phyloP scores from a whole-genome alignment of 1,140 invertebrate species.

The Sycobia sp. region DNA sequence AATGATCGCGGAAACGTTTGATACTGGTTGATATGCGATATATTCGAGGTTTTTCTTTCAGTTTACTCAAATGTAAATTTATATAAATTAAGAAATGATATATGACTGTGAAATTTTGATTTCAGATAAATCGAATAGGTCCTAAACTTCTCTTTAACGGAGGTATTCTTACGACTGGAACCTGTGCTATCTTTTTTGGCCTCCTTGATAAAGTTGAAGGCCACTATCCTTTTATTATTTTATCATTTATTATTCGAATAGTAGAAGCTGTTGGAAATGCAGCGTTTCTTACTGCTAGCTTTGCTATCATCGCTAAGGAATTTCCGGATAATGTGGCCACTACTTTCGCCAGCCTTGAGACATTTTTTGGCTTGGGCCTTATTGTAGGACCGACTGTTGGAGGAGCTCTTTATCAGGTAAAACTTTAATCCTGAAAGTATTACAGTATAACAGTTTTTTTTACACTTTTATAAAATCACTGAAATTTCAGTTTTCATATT shows the following conservation, averaged over 20 bases:
- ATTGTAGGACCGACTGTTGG: constrained; percentile 87
- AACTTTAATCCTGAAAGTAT: no score
- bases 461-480: no score
- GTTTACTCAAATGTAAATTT: no score
- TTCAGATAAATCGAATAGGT: constrained; percentile 78
- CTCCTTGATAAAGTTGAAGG: constrained; percentile 81
- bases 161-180: constrained; percentile 84
- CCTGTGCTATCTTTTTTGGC: constrained; percentile 85
- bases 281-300: constrained; percentile 88
- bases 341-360: constrained; percentile 89
- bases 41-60: no score
- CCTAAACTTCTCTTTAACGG: constrained; percentile 85
- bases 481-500: no score
- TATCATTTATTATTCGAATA: constrained; percentile 85
- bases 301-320: constrained; percentile 92
- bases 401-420: constrained; percentile 74
- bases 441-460: no score
- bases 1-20: no score
- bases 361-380: constrained; percentile 86
- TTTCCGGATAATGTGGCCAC: constrained; percentile 89
- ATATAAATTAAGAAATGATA: no score
- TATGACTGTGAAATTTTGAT: no score
- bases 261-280: constrained; percentile 92
- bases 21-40: no score
- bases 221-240: constrained; percentile 80